Conservation (phyloP, 2,888 invertebrate genomes). For the Celastrina argiolus region DNA sequence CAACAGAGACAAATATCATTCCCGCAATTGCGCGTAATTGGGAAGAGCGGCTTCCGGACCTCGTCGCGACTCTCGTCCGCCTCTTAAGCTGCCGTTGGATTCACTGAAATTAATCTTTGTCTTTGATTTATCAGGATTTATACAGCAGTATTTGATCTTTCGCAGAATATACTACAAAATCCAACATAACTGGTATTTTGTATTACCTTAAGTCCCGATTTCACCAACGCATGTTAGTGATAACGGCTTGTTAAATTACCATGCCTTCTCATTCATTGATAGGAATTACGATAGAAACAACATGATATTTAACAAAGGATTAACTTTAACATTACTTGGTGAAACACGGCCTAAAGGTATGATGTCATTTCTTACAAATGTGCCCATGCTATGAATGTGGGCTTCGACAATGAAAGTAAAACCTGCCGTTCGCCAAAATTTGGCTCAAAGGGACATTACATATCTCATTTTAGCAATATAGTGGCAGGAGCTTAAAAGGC, state of each 20-base stretch:
- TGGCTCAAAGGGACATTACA: neutral
- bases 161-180: neutral
- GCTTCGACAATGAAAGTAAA: neutral
- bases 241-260: too few species aligned
- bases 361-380: neutral
- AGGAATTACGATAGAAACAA: too few species aligned
- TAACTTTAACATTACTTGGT: too few species aligned
- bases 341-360: neutral
- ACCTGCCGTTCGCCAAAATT: neutral
- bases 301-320: too few species aligned
- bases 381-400: neutral
- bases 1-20: constrained; percentile 70
- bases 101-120: neutral
- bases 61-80: constrained; percentile 22
- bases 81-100: neutral
- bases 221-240: too few species aligned
- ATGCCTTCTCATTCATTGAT: too few species aligned
- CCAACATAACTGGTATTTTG: neutral
- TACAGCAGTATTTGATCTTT: neutral
- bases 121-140: neutral
- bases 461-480: constrained; percentile 21
- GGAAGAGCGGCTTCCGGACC: constrained; percentile 66
- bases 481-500: constrained; percentile 50
- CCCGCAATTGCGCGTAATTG: constrained; percentile 74
- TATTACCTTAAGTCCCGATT: too few species aligned